Evolutionary conservation across 2,797 vertebrate species (phyloP).

Genomic region (Oophaga sylvatica): DNA sequence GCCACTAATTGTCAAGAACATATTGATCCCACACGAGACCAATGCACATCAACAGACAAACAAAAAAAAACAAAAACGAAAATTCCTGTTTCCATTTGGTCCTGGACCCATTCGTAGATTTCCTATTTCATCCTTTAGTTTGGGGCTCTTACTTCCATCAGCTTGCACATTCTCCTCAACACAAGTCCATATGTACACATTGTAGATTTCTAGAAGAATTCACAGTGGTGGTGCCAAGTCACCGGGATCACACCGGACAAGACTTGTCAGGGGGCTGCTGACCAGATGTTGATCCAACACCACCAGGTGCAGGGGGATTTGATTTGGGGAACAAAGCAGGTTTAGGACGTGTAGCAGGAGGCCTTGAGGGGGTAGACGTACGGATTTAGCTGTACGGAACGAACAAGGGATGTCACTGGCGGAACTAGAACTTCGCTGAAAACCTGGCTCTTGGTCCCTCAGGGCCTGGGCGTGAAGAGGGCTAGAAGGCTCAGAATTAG

Average conservation of each 20-base stretch:
- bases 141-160: neutral
- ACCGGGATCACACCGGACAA: conserved; percentile 84
- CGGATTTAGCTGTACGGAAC: conserved; percentile 85
- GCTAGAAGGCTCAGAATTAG: conserved; percentile 92
- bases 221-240: conserved; percentile 41
- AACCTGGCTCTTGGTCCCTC: conserved; percentile 81
- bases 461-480: conserved; percentile 92
- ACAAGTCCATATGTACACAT: conserved; percentile 50
- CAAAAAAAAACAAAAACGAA: neutral
- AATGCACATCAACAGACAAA: neutral
- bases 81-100: conserved; percentile 9
- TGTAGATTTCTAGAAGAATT: conserved; percentile 46
- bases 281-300: conserved; percentile 83
- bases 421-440: conserved; percentile 93
- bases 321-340: conserved; percentile 91
- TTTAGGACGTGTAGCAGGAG: conserved; percentile 90
- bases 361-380: conserved; percentile 74
- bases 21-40: conserved; percentile 31
- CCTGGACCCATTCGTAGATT: conserved; percentile 3
- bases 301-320: conserved; percentile 77
- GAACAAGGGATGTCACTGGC: conserved; percentile 93
- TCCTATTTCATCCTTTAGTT: conserved; percentile 27
- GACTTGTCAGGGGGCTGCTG: conserved; percentile 90
- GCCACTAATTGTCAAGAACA: conserved; percentile 13
- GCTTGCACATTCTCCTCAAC: neutral